These are phyloP conservation scores for Gallinago undulata DNA, from an alignment of 2,113 vertebrate genomes.

Conservation along the genomic window DNA sequence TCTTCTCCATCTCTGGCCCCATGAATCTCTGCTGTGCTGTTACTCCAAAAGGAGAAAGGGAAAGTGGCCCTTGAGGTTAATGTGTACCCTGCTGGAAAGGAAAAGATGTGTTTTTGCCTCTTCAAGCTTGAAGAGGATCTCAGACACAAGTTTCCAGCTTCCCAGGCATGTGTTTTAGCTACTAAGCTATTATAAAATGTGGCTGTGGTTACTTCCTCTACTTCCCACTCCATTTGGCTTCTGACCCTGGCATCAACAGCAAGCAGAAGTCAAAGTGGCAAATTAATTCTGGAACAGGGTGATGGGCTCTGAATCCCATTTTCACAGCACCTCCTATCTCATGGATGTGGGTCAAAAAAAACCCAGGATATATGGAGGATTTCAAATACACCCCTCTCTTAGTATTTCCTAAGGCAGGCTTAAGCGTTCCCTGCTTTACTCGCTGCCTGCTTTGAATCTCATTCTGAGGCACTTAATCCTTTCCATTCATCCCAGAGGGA, in stretches of 20 bases:
- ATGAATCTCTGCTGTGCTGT: not conserved
- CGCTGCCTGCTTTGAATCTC: not conserved
- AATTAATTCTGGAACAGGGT: not conserved
- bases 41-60: not conserved
- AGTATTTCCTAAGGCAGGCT: slow-evolving; percentile 55
- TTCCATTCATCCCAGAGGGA: slow-evolving; percentile 5
- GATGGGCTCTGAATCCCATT: slow-evolving; percentile 29
- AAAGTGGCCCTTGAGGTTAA: not conserved
- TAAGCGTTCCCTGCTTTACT: slow-evolving; percentile 28
- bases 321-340: not conserved
- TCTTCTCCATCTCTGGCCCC: not conserved
- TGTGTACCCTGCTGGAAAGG: not conserved
- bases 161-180: not conserved
- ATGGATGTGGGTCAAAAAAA: slow-evolving; percentile 41
- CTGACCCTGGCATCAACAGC: not conserved
- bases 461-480: slow-evolving; percentile 43
- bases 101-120: not conserved
- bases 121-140: not conserved
- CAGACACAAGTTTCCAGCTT: not conserved
- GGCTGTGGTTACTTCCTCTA: not conserved
- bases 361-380: slow-evolving; percentile 4
- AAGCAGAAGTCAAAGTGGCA: not conserved
- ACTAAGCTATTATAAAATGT: not conserved
- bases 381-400: not conserved
- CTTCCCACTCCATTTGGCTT: not conserved